Percentiles rank a stretch among this genome's conserved stretches.
Evolutionary conservation across 2,888 invertebrate genomes (phyloP).

Genomic region (Carpatolechia fugitivella): DNA sequence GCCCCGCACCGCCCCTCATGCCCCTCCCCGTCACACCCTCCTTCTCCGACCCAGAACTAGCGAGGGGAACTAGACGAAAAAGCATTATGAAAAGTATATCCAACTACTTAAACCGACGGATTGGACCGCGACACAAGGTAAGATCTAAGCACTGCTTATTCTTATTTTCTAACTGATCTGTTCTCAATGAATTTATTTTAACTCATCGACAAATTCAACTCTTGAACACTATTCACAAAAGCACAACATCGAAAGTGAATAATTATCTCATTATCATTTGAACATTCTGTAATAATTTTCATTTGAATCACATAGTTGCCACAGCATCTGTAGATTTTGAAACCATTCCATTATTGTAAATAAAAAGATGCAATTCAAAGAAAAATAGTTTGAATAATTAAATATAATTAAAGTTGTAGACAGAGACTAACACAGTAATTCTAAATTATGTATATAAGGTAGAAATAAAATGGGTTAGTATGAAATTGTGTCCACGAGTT

Average conservation of each 20-base stretch:
- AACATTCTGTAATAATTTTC: neutral
- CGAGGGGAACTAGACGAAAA: slow-evolving; percentile 83
- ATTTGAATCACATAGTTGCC: neutral
- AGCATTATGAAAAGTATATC: slow-evolving; percentile 92
- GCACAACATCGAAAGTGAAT: neutral
- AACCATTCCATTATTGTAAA: neutral
- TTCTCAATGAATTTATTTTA: neutral
- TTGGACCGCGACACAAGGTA: slow-evolving; percentile 82
- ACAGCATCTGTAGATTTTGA: neutral
- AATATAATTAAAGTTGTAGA: too few relatives aligned
- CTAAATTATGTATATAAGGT: slow-evolving; percentile 3
- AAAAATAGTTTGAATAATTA: too few relatives aligned
- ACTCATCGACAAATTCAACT: neutral
- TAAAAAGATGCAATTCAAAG: neutral
- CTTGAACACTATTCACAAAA: neutral
- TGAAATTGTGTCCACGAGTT: slow-evolving; percentile 1
- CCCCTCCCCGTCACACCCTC: slow-evolving; percentile 62
- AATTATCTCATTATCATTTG: slow-evolving; percentile 11
- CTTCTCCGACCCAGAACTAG: slow-evolving; percentile 80
- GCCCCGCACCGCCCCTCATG: slow-evolving; percentile 43
- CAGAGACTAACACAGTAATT: neutral
- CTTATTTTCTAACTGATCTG: neutral
- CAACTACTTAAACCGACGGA: slow-evolving; percentile 88
- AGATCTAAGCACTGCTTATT: slow-evolving; percentile 13
- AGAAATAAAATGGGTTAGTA: slow-evolving; percentile 11